Conservation (phyloP, 2,888 invertebrate genomes). For the Mystacides longicornis region DNA sequence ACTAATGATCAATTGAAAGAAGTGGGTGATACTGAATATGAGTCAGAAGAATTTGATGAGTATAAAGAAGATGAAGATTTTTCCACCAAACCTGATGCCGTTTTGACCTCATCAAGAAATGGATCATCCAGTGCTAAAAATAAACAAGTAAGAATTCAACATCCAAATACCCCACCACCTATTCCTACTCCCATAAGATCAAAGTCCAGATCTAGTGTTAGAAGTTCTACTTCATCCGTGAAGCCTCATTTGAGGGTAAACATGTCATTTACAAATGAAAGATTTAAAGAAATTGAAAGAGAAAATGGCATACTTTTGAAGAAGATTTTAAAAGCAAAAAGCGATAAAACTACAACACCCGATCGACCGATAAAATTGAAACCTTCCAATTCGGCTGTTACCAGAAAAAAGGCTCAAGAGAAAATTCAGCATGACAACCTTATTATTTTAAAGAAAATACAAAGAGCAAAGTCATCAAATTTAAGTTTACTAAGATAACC, state of each 20-base stretch:
- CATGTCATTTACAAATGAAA: not conserved
- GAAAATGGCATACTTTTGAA: not conserved
- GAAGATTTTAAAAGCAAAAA: not conserved
- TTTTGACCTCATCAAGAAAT: not conserved
- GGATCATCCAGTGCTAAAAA: not conserved
- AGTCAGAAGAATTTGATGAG: not conserved
- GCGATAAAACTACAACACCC: not conserved
- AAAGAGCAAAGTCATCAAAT: not conserved
- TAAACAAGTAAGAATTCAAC: not conserved
- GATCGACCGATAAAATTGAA: not conserved
- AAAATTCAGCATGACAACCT: not conserved
- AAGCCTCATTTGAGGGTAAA: not conserved
- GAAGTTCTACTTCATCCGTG: not conserved
- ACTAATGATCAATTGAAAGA: not conserved
- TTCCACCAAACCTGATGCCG: not conserved
- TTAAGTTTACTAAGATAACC: not conserved
- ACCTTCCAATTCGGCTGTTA: not conserved
- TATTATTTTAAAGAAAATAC: not conserved
- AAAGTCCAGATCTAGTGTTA: not conserved
- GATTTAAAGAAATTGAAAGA: not conserved
- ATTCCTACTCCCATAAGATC: not conserved
- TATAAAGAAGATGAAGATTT: not conserved
- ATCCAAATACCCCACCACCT: not conserved
- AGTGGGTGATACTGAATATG: not conserved
- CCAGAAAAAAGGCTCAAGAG: not conserved